phyloP scores from a whole-genome alignment of 2,113 vertebrate genomes.

The Hippocampus mohnikei region DNA sequence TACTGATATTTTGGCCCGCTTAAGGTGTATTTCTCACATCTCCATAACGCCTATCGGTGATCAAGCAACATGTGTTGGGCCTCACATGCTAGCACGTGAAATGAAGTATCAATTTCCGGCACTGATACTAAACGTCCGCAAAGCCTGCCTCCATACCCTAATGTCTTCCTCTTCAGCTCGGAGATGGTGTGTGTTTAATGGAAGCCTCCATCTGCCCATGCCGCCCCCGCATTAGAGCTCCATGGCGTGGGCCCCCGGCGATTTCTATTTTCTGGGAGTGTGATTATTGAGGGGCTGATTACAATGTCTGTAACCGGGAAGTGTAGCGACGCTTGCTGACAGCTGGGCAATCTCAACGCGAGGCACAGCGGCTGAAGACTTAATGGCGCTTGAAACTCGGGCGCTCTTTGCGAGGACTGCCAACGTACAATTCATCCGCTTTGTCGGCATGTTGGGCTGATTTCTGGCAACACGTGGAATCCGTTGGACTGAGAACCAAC shows the following conservation, averaged over 20 bases:
- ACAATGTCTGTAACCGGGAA: constrained; percentile 71
- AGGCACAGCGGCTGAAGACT: constrained; percentile 68
- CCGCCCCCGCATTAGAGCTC: constrained; percentile 71
- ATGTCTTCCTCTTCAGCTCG: constrained; percentile 29
- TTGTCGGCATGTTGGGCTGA: constrained; percentile 57
- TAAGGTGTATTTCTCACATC: not conserved
- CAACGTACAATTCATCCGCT: constrained; percentile 67
- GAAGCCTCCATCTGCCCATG: constrained; percentile 70
- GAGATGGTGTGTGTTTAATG: constrained; percentile 62
- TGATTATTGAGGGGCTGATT: constrained; percentile 76
- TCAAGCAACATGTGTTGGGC: constrained; percentile 14
- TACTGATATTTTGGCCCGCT: not conserved
- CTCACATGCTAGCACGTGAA: constrained; percentile 7
- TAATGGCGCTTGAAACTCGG: constrained; percentile 73
- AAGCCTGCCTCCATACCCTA: constrained; percentile 15
- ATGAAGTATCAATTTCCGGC: constrained; percentile 20
- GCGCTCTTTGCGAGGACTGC: constrained; percentile 60
- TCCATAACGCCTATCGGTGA: constrained; percentile 2
- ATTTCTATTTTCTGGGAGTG: constrained; percentile 72
- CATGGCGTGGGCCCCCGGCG: constrained; percentile 68
- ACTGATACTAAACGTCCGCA: constrained; percentile 31
- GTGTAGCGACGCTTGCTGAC: constrained; percentile 58
- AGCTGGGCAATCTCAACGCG: constrained; percentile 66
- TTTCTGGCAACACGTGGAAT: constrained; percentile 62
- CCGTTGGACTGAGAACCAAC: constrained; percentile 41